A percentile compares a stretch with the other conserved stretches of the same genome.
phyloP scores from a whole-genome alignment of 2,888 invertebrate species.

The Stenodera caucasica region DNA sequence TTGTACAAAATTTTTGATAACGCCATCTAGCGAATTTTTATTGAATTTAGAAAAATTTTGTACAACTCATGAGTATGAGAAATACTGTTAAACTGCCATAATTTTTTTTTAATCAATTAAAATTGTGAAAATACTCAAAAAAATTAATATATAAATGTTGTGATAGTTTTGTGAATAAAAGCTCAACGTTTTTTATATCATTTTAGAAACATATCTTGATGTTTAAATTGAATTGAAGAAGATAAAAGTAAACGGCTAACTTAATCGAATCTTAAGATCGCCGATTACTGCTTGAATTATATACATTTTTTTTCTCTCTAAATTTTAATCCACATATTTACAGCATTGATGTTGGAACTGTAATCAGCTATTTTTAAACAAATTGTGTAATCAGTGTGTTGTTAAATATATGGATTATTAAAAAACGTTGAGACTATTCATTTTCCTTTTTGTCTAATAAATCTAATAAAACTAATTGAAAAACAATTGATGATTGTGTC shows the following conservation, averaged over 20 bases:
- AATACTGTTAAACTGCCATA: conserved; percentile 5
- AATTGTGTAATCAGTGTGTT: conserved; percentile 46
- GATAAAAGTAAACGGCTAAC: conserved; percentile 23
- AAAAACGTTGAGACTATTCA: conserved; percentile 36
- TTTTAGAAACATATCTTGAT: conserved; percentile 18
- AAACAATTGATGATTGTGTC: too few relatives aligned
- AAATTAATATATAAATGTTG: conserved; percentile 28
- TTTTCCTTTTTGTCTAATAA: conserved; percentile 6
- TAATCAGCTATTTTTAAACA: conserved; percentile 35
- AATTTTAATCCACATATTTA: conserved; percentile 52
- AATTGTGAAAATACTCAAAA: conserved; percentile 26
- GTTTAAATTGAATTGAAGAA: conserved; percentile 13
- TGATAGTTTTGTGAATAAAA: conserved; percentile 17
- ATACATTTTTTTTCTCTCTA: conserved; percentile 33
- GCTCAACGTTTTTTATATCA: conserved; percentile 27
- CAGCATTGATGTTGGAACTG: conserved; percentile 45
- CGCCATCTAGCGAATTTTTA: too few relatives aligned
- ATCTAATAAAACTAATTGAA: too few relatives aligned
- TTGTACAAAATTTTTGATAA: too few relatives aligned
- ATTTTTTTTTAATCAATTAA: conserved; percentile 19
- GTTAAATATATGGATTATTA: conserved; percentile 54
- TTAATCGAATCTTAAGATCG: conserved; percentile 27
- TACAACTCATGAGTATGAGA: too few relatives aligned
- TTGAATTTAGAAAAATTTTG: too few relatives aligned
- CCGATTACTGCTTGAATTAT: conserved; percentile 27